Base-by-base conservation (phyloP, 2,797 vertebrate species). In the Amniataba percoides region DNA sequence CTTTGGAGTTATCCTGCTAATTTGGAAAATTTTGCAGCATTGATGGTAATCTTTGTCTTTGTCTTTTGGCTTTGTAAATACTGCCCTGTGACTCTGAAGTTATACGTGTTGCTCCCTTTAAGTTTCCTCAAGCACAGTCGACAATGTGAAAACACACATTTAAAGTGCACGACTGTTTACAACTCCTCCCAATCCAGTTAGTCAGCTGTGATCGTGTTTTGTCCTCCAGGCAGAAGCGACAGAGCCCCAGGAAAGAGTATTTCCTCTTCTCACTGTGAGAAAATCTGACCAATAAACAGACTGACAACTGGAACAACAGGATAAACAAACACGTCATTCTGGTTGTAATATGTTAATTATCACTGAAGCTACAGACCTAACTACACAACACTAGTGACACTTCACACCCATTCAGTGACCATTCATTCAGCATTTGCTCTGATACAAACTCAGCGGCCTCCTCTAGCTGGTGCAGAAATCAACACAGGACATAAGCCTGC, bases 131-230 rank as follows among this genome's bases (percentile, higher is more conserved):
- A 58, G 27, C 1, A 64, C 46, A 16, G 21, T 62, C 31, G 11
- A 51, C 21, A 36, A 45, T 10, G 36, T 52, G 14, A 53, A 45
- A 40, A 19, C 4, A 1, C 34, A n/a, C 48, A 2, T 69, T 72
- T 52, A 58, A 27, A 75, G 31, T 7, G 49, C 25, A 46, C n/a
- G n/a, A 45, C 56, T 42, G 43, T 18, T n/a, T 46, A 40, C 11
- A 11, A 15, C 63, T 85, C 76, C 69, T 78, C 81, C 78, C 10
- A 1, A 72, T 77, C 74, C 63, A 52, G 83, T 82, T 73, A 39
- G 62, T 77, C 76, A 66, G 76, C 78, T 75, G 57, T 25, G 71
- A 81, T 76, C 56, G 14, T 21, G 65, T 59, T 77, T 27, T 16
- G 51, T 69, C 72, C 57, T 76, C 15, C 8, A 27, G 70, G 66